Base-by-base conservation (phyloP, 2,888 invertebrate species). In the Apamea monoglypha region DNA sequence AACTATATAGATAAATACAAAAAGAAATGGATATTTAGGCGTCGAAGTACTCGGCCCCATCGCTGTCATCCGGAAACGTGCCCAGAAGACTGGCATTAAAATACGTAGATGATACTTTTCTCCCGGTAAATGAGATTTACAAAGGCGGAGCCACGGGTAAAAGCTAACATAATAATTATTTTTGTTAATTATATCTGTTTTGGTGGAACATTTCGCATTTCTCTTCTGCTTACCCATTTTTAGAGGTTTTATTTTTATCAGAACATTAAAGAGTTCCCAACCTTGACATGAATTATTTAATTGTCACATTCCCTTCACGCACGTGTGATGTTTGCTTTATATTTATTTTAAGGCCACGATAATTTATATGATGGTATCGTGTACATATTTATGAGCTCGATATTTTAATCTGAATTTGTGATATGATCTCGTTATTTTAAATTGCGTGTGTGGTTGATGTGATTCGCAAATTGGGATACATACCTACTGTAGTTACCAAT, bases 331-430 rank as follows among this genome's bases (percentile, higher is more conserved):
- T 59, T 3, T 14, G 50, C 16, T n/a, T 59, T 36, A 71, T 47
- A 69, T 83, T 61, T 73, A 78, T 69, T 70, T 70, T 71, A 66
- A 56, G 32, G 66, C 21, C 40, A n/a, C 40, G 14, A 56, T 79
- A 76, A 83, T 87, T 84, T 81, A 74, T 85, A 76, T 80, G 80
- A 63, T 50, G 61, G 32, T 74, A 71, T 71, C 74, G 25, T 47
- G 44, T 78, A 71, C 68, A 77, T 81, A 83, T 88, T 85, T 87
- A 85, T 74, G 79, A 76, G 69, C 47, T 66, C 59, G n/a, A 85
- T 78, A 83, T 87, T 88, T 87, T 81, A 88, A 85, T 88, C 77
- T 71, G 72, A 74, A 72, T 44, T 47, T 66, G 25, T 79, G 80
- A 75, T 74, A 85, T 70, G 69, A 85, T 85, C 71, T 76, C 73